A percentile compares a stretch with the other conserved stretches of the same genome.
These are phyloP conservation scores for Toxotes lorentzi DNA, from an alignment of 2,797 vertebrate genomes.

Conservation along the genomic window DNA sequence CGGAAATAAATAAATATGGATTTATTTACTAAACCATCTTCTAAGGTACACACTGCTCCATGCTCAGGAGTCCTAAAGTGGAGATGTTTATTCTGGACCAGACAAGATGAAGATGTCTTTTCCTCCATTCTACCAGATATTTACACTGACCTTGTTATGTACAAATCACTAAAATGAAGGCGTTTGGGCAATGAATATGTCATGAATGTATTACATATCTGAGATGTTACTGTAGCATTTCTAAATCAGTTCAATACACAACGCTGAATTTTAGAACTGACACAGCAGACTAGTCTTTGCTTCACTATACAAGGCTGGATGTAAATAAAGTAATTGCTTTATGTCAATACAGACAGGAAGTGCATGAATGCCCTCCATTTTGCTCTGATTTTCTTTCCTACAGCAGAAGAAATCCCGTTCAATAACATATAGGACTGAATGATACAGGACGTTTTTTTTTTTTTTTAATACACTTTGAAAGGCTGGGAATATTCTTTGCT, in stretches of 20 bases:
- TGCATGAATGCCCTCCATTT: constrained; percentile 20
- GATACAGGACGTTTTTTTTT: too few species aligned
- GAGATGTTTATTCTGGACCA: constrained; percentile 25
- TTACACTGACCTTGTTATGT: constrained; percentile 41
- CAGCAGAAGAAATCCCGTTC: not conserved
- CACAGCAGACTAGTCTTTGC: constrained; percentile 25
- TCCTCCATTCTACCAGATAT: constrained; percentile 22
- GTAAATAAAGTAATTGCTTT: constrained; percentile 38
- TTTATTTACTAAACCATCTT: constrained; percentile 33
- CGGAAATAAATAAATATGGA: constrained; percentile 1
- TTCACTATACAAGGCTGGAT: constrained; percentile 30
- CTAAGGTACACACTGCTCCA: constrained; percentile 2
- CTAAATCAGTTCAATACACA: constrained; percentile 19
- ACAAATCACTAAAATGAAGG: constrained; percentile 20
- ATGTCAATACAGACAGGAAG: constrained; percentile 11
- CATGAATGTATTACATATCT: constrained; percentile 13
- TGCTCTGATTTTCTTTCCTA: not conserved
- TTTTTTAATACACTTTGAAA: not conserved
- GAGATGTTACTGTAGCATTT: constrained; percentile 26
- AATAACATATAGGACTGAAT: not conserved
- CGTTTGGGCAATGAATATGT: constrained; percentile 6
- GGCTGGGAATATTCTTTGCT: not conserved
- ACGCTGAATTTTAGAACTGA: constrained; percentile 21
- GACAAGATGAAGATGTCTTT: constrained; percentile 36
- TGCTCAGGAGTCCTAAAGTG: constrained; percentile 9